phyloP scores from a whole-genome alignment of 1,140 invertebrate species.

The Aphis gossypii region DNA sequence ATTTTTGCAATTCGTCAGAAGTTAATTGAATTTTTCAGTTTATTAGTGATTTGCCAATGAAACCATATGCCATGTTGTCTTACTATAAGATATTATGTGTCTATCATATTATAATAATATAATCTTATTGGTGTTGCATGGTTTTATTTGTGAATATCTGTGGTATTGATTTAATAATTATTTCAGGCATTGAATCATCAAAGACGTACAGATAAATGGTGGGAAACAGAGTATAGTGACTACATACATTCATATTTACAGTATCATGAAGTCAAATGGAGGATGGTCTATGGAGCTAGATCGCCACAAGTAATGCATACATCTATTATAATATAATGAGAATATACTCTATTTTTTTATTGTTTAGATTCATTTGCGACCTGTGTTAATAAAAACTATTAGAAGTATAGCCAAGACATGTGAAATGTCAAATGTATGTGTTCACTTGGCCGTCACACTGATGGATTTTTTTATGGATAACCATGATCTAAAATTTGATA shows the following conservation, averaged over 20 bases:
- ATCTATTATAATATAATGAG: not conserved
- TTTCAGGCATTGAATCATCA: constrained; percentile 38
- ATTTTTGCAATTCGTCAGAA: not conserved
- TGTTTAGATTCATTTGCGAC: constrained; percentile 44
- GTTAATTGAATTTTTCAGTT: not conserved
- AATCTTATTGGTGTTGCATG: not conserved
- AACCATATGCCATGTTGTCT: not conserved
- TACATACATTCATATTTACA: constrained; percentile 40
- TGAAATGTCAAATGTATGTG: constrained; percentile 37
- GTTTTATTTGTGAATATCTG: not conserved
- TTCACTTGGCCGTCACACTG: constrained; percentile 26
- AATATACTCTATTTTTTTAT: not conserved
- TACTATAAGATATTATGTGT: no score
- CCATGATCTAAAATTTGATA: constrained; percentile 53
- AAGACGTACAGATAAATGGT: constrained; percentile 31
- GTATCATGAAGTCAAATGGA: constrained; percentile 31
- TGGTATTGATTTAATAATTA: not conserved
- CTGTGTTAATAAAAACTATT: constrained; percentile 37
- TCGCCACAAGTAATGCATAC: constrained; percentile 27
- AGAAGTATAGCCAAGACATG: constrained; percentile 33
- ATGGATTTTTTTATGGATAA: constrained; percentile 52
- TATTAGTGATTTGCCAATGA: not conserved
- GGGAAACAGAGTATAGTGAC: constrained; percentile 38
- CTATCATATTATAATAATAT: no score
- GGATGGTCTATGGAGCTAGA: constrained; percentile 25